phyloP scores from a whole-genome alignment of 2,888 invertebrate genomes.

The Tenthredo amoena region DNA sequence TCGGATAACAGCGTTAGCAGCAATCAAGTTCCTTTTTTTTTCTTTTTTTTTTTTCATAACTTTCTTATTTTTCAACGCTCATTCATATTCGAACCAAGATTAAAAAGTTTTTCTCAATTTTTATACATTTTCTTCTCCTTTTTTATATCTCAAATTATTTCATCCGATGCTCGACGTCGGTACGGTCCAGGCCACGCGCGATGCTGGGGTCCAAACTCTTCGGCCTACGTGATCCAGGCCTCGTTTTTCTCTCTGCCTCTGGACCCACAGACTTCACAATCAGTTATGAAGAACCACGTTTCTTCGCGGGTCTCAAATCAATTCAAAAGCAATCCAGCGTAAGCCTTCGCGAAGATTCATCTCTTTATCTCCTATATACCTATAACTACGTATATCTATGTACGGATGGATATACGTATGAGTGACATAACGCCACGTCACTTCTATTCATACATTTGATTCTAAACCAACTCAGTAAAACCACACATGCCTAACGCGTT shows the following conservation, averaged over 20 bases:
- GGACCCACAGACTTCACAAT: conserved; percentile 1
- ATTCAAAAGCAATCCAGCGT: conserved; percentile 35
- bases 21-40: neutral
- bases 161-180: neutral
- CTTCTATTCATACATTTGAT: neutral
- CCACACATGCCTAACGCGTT: neutral
- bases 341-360: neutral
- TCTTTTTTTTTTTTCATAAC: neutral
- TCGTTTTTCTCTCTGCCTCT: conserved; percentile 18
- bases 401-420: neutral
- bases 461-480: neutral
- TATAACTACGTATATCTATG: neutral
- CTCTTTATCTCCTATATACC: neutral
- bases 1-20: neutral
- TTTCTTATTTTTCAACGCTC: neutral
- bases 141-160: neutral
- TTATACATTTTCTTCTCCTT: neutral
- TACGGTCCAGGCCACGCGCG: neutral
- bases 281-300: neutral
- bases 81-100: conserved; percentile 37
- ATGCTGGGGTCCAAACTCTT: neutral
- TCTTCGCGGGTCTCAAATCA: neutral
- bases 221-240: conserved; percentile 37
- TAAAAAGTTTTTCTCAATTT: neutral
- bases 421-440: neutral